A percentile compares a stretch with the other conserved stretches of the same genome.
phyloP scores from a whole-genome alignment of 2,797 vertebrate species.

The Moxostoma hubbsi region DNA sequence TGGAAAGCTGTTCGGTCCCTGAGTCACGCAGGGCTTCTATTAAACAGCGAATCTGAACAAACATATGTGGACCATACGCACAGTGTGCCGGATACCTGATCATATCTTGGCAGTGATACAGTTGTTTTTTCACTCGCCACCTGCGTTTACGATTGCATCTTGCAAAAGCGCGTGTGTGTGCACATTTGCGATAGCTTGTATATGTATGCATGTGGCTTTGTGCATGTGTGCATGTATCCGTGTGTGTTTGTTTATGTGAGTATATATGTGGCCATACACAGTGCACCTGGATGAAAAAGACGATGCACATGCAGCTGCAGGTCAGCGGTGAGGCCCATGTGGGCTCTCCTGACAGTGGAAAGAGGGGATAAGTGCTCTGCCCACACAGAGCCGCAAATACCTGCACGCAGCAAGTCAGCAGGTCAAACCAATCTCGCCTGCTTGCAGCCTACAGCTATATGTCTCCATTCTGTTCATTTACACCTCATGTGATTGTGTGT shows the following conservation, averaged over 20 bases:
- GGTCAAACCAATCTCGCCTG: conserved; percentile 57
- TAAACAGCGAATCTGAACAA: conserved; percentile 59
- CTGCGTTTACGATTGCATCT: conserved; percentile 53
- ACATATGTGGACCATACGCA: conserved; percentile 73
- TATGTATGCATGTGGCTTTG: conserved; percentile 24
- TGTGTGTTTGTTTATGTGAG: conserved; percentile 46
- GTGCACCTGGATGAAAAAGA: conserved; percentile 54
- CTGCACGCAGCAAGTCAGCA: conserved; percentile 46
- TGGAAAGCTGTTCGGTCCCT: conserved; percentile 47
- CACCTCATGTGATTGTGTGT: conserved; percentile 34
- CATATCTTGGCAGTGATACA: conserved; percentile 71
- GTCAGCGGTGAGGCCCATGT: conserved; percentile 49
- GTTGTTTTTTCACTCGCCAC: conserved; percentile 60
- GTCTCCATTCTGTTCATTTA: conserved; percentile 53
- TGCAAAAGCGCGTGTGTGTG: conserved; percentile 33
- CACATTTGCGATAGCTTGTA: conserved; percentile 57
- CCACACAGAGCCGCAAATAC: conserved; percentile 49
- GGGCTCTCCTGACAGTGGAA: conserved; percentile 51
- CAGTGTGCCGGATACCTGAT: conserved; percentile 63
- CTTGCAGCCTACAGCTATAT: conserved; percentile 52
- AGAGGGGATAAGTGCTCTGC: conserved; percentile 52
- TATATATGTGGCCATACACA: conserved; percentile 36
- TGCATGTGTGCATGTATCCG: conserved; percentile 18
- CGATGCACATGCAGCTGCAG: conserved; percentile 63
- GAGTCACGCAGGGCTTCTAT: conserved; percentile 52